Conservation (phyloP, 2,888 invertebrate genomes). For the Tupiocoris notatus region DNA sequence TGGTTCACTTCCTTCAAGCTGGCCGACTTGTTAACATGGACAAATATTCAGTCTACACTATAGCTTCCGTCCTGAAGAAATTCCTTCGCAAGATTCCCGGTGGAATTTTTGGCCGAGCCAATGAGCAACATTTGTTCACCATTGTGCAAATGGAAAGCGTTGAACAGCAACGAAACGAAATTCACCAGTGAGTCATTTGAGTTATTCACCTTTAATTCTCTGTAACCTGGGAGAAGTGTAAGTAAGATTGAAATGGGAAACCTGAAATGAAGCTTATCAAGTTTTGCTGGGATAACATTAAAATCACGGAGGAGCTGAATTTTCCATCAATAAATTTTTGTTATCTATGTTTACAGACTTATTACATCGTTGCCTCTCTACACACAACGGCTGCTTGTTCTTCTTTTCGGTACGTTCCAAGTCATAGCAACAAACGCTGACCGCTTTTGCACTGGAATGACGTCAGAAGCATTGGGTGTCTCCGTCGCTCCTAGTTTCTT, state of each 20-base stretch:
- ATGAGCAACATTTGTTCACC: conserved; percentile 85
- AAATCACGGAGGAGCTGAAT: no score
- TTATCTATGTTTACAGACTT: conserved; percentile 63
- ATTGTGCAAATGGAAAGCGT: conserved; percentile 81
- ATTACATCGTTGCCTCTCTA: conserved; percentile 82
- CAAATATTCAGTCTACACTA: conserved; percentile 95
- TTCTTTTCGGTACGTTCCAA: conserved; percentile 95
- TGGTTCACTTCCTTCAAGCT: conserved; percentile 85
- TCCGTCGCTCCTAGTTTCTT: conserved; percentile 95
- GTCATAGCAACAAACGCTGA: conserved; percentile 91
- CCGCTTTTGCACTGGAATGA: conserved; percentile 88
- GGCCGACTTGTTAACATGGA: conserved; percentile 88
- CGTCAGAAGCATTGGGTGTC: conserved; percentile 90
- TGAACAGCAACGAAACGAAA: conserved; percentile 83
- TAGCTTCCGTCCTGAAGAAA: conserved; percentile 97
- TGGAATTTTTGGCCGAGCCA: conserved; percentile 90
- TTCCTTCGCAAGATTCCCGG: conserved; percentile 95
- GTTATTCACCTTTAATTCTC: neutral
- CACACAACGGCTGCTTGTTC: conserved; percentile 88
- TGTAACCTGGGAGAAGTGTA: no score
- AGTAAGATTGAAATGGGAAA: no score
- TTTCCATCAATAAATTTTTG: no score
- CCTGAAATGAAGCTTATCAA: no score
- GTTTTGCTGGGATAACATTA: no score
- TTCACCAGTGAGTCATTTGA: conserved; percentile 79